phyloP scores from a whole-genome alignment of 2,888 invertebrate genomes.

The Morpho helenor region DNA sequence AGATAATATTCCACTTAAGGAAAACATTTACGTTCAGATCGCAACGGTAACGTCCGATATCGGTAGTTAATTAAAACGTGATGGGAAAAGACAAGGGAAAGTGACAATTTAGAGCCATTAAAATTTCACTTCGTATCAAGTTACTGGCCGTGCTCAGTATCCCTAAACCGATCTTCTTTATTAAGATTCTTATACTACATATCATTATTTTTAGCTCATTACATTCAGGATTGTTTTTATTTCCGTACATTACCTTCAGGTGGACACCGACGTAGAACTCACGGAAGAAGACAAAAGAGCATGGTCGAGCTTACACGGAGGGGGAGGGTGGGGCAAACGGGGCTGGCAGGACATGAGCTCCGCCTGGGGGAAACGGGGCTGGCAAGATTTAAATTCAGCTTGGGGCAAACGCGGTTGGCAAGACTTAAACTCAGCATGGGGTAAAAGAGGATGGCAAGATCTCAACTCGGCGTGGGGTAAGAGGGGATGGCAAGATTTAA shows the following conservation, averaged over 20 bases:
- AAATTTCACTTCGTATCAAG: no score
- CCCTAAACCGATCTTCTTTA: no score
- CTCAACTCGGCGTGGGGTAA: slow-evolving; percentile 78
- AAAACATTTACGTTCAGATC: no score
- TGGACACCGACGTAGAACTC: slow-evolving; percentile 65
- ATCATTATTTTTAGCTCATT: no score
- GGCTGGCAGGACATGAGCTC: slow-evolving; percentile 74
- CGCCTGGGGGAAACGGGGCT: slow-evolving; percentile 77
- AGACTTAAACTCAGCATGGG: slow-evolving; percentile 76
- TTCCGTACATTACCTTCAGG: slow-evolving; percentile 34
- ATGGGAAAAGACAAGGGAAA: no score
- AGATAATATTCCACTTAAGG: no score
- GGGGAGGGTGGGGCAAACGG: slow-evolving; percentile 79
- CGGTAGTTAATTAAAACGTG: no score
- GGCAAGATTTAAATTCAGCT: slow-evolving; percentile 74
- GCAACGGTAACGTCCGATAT: no score
- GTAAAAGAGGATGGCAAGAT: slow-evolving; percentile 75
- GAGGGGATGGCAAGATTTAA: slow-evolving; percentile 79
- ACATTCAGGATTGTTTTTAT: no score
- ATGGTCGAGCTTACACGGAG: slow-evolving; percentile 79
- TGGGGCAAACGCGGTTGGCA: slow-evolving; percentile 81
- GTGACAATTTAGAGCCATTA: no score
- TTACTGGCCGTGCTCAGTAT: no score
- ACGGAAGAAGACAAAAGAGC: slow-evolving; percentile 80
- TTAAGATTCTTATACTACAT: no score